phyloP scores from a whole-genome alignment of 1,140 invertebrate genomes.

The Procambarus clarkii region DNA sequence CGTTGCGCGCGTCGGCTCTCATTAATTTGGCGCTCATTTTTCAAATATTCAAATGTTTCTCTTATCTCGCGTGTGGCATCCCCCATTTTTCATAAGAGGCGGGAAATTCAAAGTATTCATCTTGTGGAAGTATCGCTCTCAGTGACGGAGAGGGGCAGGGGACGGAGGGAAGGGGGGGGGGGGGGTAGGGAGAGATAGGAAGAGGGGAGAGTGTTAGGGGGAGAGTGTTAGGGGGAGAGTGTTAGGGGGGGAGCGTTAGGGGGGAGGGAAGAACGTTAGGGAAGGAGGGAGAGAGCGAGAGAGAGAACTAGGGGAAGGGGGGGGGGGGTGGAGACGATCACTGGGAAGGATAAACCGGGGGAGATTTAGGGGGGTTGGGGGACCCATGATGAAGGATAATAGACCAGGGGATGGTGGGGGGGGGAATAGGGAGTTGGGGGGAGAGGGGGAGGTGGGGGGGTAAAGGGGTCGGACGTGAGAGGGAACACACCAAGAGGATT shows the following conservation, averaged over 20 bases:
- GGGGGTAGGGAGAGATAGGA: background rate
- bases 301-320: too few relatives aligned
- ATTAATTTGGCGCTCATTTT: slow-evolving; percentile 69
- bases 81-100: slow-evolving; percentile 57
- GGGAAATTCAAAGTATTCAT: slow-evolving; percentile 64
- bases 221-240: background rate
- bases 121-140: slow-evolving; percentile 52
- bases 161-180: background rate
- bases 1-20: slow-evolving; percentile 25
- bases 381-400: too few relatives aligned
- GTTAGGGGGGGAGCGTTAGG: background rate
- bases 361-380: too few relatives aligned
- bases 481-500: too few relatives aligned
- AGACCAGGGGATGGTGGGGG: background rate
- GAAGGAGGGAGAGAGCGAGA: background rate
- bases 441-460: background rate
- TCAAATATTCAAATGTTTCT: slow-evolving; percentile 71
- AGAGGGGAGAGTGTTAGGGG: background rate
- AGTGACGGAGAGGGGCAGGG: background rate
- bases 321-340: too few relatives aligned
- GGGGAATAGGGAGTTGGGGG: too few relatives aligned
- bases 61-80: slow-evolving; percentile 63
- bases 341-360: too few relatives aligned
- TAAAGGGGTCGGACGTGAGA: too few relatives aligned
- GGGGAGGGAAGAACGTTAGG: background rate